Percentiles rank a stretch among this genome's conserved stretches.
These are phyloP conservation scores for Chrysolina oricalcia DNA, from an alignment of 2,888 invertebrate genomes.

Conservation along the genomic window DNA sequence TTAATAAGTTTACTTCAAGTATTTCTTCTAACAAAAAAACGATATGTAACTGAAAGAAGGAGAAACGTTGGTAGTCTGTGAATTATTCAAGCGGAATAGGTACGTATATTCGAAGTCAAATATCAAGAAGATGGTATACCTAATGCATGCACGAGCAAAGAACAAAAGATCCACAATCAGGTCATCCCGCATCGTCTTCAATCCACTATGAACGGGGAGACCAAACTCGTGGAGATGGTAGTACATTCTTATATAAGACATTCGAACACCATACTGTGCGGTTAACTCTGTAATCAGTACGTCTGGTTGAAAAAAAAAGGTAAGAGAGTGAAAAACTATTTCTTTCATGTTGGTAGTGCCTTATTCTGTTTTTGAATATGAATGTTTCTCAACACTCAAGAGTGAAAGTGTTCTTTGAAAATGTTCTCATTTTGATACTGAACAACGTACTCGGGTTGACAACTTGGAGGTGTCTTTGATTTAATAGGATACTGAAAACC, in stretches of 20 bases:
- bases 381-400: not conserved
- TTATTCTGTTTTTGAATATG: not conserved
- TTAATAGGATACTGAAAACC: too few species aligned
- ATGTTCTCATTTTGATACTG: too few species aligned
- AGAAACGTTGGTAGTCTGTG: too few species aligned
- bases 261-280: not conserved
- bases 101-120: too few species aligned
- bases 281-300: conserved; percentile 9
- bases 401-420: too few species aligned
- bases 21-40: too few species aligned
- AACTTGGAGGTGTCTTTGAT: too few species aligned
- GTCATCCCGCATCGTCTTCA: conserved; percentile 22
- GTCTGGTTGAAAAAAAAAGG: conserved; percentile 49
- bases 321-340: conserved; percentile 54
- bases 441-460: too few species aligned
- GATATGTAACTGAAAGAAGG: too few species aligned
- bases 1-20: too few species aligned
- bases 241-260: conserved; percentile 29
- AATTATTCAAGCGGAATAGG: too few species aligned
- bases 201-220: conserved; percentile 6
- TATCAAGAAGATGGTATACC: too few species aligned
- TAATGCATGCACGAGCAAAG: not conserved
- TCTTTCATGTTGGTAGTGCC: not conserved
- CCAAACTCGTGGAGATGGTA: conserved; percentile 19
- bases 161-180: conserved; percentile 25